phyloP scores from a whole-genome alignment of 2,888 invertebrate genomes.

The Sepiola atlantica region DNA sequence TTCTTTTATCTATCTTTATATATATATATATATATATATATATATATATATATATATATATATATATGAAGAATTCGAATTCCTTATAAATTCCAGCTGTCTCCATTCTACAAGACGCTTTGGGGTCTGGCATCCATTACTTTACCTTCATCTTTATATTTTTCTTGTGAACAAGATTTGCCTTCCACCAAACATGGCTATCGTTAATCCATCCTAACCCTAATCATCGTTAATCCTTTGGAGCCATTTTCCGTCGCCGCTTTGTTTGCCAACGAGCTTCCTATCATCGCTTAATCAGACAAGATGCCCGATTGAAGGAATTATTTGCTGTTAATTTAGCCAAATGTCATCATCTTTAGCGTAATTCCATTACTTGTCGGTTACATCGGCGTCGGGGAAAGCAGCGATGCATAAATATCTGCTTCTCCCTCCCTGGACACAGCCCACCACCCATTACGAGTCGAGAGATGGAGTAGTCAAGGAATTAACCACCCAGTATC shows the following conservation, averaged over 20 bases:
- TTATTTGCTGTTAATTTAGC: conserved; percentile 10
- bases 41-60: no score
- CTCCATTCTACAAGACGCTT: background rate
- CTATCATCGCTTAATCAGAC: background rate
- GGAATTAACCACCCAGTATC: background rate
- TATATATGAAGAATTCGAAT: no score
- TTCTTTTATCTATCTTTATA: no score
- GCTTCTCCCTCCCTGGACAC: background rate
- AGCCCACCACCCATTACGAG: background rate
- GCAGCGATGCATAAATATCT: background rate
- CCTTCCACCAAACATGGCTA: background rate
- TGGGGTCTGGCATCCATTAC: background rate
- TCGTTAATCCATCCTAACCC: background rate
- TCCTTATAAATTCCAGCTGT: background rate
- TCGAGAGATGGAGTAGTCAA: background rate
- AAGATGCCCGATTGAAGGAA: background rate
- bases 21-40: no score
- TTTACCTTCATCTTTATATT: background rate
- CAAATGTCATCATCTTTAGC: conserved; percentile 32
- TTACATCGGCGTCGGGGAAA: background rate
- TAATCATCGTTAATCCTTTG: background rate
- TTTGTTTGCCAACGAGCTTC: background rate
- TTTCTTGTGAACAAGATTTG: background rate
- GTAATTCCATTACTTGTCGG: background rate
- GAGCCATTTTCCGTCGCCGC: background rate